Evolutionary conservation across 2,797 vertebrate species (phyloP).

Genomic region (Pseudopleuronectes americanus): DNA sequence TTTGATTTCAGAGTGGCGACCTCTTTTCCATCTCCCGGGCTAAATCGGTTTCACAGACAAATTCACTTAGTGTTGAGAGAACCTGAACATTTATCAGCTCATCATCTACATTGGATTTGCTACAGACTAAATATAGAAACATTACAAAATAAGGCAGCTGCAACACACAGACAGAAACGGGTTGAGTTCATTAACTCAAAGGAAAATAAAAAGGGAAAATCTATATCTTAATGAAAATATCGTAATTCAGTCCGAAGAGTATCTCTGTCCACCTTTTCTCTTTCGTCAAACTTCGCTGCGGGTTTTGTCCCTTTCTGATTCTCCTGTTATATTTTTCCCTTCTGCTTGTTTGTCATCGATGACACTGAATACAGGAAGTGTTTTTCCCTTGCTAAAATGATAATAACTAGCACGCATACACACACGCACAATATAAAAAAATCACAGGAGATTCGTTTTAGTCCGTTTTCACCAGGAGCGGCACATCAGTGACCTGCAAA

Average conservation of each 20-base stretch:
- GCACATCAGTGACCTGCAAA: conserved; percentile 63
- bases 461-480: conserved; percentile 48
- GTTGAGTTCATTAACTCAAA: conserved; percentile 14
- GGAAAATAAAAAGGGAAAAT: conserved; percentile 16
- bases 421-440: conserved; percentile 69
- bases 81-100: conserved; percentile 42
- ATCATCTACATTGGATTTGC: conserved; percentile 19
- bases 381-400: conserved; percentile 74
- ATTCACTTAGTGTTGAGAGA: conserved; percentile 42
- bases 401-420: conserved; percentile 62
- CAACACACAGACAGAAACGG: not conserved
- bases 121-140: conserved; percentile 39
- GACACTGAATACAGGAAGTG: conserved; percentile 65
- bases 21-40: conserved; percentile 10
- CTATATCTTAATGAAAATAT: conserved; percentile 32
- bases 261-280: conserved; percentile 42
- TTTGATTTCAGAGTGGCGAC: conserved; percentile 24
- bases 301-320: conserved; percentile 38
- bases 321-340: conserved; percentile 35
- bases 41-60: conserved; percentile 41
- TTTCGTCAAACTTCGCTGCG: conserved; percentile 30
- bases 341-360: conserved; percentile 46
- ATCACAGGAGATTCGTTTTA: conserved; percentile 70
- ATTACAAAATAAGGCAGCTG: conserved; percentile 62
- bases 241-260: conserved; percentile 31